Percentiles rank a stretch among this genome's conserved stretches.
phyloP scores from a whole-genome alignment of 2,113 vertebrate species.

The Columbina picui region DNA sequence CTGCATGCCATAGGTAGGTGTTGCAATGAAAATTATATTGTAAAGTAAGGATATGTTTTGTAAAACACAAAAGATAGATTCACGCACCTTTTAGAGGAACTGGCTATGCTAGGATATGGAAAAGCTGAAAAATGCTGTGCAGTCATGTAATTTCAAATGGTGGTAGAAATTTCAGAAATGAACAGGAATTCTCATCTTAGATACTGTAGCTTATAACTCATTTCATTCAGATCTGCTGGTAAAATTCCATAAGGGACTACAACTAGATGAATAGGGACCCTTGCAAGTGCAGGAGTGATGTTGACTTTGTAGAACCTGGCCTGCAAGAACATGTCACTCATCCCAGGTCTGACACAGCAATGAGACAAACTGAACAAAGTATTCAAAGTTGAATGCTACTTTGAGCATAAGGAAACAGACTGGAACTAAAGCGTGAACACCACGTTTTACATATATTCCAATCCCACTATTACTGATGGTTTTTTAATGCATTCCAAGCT shows the following conservation, averaged over 20 bases:
- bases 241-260: neutral
- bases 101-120: neutral
- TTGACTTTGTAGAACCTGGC: neutral
- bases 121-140: neutral
- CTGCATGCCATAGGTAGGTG: neutral
- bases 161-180: neutral
- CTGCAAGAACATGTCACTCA: neutral
- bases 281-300: neutral
- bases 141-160: neutral
- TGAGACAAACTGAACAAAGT: neutral
- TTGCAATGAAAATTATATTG: neutral
- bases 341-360: neutral
- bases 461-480: neutral
- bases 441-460: neutral
- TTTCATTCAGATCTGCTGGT: neutral
- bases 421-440: neutral
- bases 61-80: neutral
- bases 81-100: neutral
- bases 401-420: neutral
- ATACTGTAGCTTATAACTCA: neutral
- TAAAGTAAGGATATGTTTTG: neutral
- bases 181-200: neutral
- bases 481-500: constrained; percentile 25
- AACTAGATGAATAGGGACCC: neutral
- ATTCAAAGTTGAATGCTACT: neutral